These are phyloP conservation scores for Aethina tumida DNA, from an alignment of 1,140 invertebrate species.

Conservation along the genomic window DNA sequence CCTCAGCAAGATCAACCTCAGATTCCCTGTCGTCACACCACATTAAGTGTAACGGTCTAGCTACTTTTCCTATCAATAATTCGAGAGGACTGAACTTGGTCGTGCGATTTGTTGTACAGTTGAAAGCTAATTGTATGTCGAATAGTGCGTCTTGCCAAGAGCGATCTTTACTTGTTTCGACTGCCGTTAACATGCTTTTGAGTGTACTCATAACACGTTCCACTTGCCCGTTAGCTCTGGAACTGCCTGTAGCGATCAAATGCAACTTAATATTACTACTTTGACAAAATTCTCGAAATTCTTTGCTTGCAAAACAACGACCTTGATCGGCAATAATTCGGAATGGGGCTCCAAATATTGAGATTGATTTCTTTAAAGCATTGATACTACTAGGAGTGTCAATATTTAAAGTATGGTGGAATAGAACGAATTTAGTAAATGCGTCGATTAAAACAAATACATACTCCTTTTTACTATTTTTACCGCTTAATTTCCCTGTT, in stretches of 20 bases:
- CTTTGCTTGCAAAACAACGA: constrained; percentile 6
- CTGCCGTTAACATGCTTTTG: constrained; percentile 26
- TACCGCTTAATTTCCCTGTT: constrained; percentile 4
- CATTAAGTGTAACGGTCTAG: too few relatives aligned
- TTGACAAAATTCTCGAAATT: background rate
- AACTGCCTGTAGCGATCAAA: background rate
- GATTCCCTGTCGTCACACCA: too few relatives aligned
- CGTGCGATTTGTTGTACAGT: too few relatives aligned
- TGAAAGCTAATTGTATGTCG: constrained; percentile 30
- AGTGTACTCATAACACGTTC: constrained; percentile 32
- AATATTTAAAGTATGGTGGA: constrained; percentile 2
- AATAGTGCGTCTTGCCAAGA: constrained; percentile 31
- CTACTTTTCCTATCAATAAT: too few relatives aligned
- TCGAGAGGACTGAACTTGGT: too few relatives aligned
- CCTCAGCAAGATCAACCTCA: too few relatives aligned
- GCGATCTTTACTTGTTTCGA: constrained; percentile 19
- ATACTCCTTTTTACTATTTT: constrained; percentile 5
- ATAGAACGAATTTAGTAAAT: constrained; percentile 11
- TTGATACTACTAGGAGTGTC: constrained; percentile 1
- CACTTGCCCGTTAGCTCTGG: constrained; percentile 24
- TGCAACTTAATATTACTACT: constrained; percentile 4
- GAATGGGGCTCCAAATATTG: constrained; percentile 4
- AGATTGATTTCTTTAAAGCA: constrained; percentile 2
- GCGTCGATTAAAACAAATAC: constrained; percentile 11
- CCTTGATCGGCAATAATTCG: constrained; percentile 1